Conservation (phyloP, 2,113 vertebrate genomes). For the Corythaixoides concolor region DNA sequence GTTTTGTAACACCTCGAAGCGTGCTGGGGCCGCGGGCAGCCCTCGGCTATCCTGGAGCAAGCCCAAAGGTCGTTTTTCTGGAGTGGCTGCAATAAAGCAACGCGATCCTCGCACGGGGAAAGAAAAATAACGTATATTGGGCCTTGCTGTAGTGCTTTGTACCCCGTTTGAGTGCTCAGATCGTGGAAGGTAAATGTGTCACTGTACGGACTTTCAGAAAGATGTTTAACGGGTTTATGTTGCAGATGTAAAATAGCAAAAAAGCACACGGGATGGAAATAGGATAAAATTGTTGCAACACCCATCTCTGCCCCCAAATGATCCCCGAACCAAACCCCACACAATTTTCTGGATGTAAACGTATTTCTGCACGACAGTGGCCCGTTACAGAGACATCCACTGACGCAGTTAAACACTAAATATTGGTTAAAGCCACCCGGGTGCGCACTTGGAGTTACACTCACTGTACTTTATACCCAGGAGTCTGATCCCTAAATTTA, state of each 20-base stretch:
- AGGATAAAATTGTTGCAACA: background rate
- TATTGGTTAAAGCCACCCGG: background rate
- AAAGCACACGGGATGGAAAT: accelerated
- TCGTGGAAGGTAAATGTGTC: background rate
- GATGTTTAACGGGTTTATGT: background rate
- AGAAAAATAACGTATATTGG: accelerated
- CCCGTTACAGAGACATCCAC: background rate
- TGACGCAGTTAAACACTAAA: background rate
- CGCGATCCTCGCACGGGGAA: accelerated
- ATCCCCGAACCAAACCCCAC: background rate
- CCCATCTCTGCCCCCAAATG: background rate
- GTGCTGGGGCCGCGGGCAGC: background rate
- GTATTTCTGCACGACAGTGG: background rate
- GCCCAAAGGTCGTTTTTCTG: background rate
- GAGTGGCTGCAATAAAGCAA: accelerated
- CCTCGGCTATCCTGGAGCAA: background rate
- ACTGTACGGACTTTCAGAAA: accelerated
- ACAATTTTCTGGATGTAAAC: accelerated
- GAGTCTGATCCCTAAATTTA: background rate
- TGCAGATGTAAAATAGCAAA: background rate
- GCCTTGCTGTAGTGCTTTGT: accelerated
- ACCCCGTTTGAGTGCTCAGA: accelerated
- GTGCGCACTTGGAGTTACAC: background rate
- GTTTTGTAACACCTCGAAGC: accelerated
- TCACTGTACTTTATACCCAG: background rate